Base-by-base conservation (phyloP, 2,888 invertebrate species). In the Clivina fossor region DNA sequence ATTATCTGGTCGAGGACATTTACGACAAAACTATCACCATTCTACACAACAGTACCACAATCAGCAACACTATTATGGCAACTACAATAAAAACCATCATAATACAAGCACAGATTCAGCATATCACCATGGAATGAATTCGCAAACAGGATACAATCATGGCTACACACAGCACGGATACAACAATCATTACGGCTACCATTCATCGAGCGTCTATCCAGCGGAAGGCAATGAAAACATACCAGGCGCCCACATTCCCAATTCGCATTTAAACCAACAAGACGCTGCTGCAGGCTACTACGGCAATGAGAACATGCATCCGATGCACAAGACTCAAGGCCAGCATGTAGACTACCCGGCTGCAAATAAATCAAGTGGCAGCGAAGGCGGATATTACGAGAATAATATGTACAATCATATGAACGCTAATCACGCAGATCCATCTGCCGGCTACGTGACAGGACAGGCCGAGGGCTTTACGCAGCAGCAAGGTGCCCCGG, bases 21-120 rank as follows among this genome's bases (percentile, higher is more conserved):
- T 61, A 18, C 65, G 74, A 50, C 73, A 71, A 59, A 62, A 63
- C 28, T 79, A 79, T 64, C 75, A 76, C 26, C 64, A 75, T 3
- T 69, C 74, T 4, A 68, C 71, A 53, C 69, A 66, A 47, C 70
- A 72, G 58, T 76, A 77, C 58, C 72, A 75, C 46, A 77, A 78
- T 57, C 76, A 77, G 59, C 75, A 77, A 53, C 71, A 73, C 56
- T 78, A 78, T 54, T 77, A 78, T 57, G 68, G 62, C 2, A 71
- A 74, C 15, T 79, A 80, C 65, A 78, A 78, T 57, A 79, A 79
- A 9, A 76, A 77, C 55, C 71, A 77, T 22, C 81, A 81, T 37
- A 16, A 76, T 76, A 64, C 5, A 44, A 59, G 64, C 11, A 49
- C 63, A 8, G 63, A 61, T 7, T 70, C 71, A 8, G 62, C 63